Evolutionary conservation across 2,888 invertebrate species (phyloP).

Genomic region (Drosophila anomelani): DNA sequence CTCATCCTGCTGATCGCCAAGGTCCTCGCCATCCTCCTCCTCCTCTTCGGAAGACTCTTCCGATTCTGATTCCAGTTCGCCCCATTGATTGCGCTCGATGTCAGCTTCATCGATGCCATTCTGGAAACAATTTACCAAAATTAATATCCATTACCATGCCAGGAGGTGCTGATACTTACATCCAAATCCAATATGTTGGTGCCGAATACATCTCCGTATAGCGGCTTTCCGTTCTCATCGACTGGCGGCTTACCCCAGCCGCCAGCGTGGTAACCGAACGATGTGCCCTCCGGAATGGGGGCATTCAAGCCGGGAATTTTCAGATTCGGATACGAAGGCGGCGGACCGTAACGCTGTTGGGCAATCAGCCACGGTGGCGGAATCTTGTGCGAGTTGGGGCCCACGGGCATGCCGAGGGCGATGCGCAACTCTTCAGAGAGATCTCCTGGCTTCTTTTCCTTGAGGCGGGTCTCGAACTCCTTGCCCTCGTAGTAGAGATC

Average conservation of each 20-base stretch:
- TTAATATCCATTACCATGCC: no score
- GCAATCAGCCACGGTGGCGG: constrained; percentile 96
- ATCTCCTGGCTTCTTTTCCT: constrained; percentile 99
- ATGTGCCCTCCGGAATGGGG: constrained; percentile 98
- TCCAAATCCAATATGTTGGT: constrained; percentile 90
- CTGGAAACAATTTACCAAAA: constrained; percentile 76
- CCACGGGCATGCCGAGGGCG: constrained; percentile 99
- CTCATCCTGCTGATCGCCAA: constrained; percentile 87
- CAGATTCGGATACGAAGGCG: constrained; percentile 98
- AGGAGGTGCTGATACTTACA: constrained; percentile 83
- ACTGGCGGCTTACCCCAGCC: constrained; percentile 99
- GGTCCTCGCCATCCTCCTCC: constrained; percentile 88
- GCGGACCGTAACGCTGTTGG: constrained; percentile 93
- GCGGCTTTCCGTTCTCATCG: constrained; percentile 98
- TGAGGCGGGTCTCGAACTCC: constrained; percentile 98
- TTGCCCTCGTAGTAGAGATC: constrained; percentile 99
- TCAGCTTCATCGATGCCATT: constrained; percentile 92
- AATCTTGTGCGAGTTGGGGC: constrained; percentile 95
- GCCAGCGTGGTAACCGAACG: constrained; percentile 99
- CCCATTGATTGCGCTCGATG: constrained; percentile 98
- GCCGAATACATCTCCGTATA: constrained; percentile 99
- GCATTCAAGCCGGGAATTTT: constrained; percentile 99
- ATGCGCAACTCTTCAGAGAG: constrained; percentile 97
- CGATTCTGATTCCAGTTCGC: constrained; percentile 96
- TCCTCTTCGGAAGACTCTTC: constrained; percentile 88